Evolutionary conservation across 2,113 vertebrate genomes (phyloP).

Genomic region (Bubo blakistoni): DNA sequence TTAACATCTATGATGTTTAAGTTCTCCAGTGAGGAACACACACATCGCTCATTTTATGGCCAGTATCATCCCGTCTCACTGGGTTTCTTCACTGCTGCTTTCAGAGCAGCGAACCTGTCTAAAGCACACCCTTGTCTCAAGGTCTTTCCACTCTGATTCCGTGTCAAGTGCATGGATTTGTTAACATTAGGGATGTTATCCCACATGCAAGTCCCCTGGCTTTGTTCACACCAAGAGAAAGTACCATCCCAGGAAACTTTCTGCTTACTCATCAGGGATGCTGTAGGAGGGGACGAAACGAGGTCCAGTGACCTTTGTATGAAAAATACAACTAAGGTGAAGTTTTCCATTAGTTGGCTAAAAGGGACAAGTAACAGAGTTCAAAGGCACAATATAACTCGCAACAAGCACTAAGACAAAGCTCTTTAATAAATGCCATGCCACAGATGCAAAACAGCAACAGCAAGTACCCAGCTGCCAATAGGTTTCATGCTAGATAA

Average conservation of each 20-base stretch:
- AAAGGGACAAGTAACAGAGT: neutral
- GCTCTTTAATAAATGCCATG: neutral
- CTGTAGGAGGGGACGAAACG: rapidly evolving
- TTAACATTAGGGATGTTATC: neutral
- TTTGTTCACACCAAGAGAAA: neutral
- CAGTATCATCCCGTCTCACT: neutral
- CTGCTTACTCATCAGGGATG: neutral
- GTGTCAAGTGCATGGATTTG: neutral
- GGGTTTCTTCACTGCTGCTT: neutral
- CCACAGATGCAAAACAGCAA: neutral
- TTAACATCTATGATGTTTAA: neutral
- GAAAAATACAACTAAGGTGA: neutral
- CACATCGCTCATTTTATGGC: rapidly evolving
- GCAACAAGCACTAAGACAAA: neutral
- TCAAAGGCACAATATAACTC: neutral
- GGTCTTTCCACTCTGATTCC: neutral
- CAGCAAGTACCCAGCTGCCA: neutral
- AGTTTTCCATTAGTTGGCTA: neutral
- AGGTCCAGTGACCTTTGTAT: neutral
- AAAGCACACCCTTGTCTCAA: neutral
- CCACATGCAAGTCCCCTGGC: neutral
- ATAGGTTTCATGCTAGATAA: neutral
- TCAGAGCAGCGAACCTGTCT: neutral
- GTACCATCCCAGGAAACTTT: neutral
- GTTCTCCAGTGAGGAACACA: neutral